Base-by-base conservation (phyloP, 2,888 invertebrate species). In the Stictocephala bisonia region DNA sequence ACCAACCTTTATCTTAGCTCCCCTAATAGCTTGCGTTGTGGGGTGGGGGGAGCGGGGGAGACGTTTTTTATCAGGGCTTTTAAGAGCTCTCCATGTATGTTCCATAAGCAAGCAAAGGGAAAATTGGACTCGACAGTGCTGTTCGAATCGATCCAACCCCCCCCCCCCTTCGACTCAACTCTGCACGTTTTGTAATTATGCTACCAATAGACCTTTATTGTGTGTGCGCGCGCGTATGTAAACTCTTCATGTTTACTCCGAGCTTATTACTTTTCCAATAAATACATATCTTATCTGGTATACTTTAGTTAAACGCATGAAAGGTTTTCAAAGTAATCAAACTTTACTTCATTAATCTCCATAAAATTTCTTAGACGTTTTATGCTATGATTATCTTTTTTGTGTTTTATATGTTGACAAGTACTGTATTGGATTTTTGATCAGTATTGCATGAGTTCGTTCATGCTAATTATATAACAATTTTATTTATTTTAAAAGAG, bases 51-150 rank as follows among this genome's bases (percentile, higher is more conserved):
- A n/a, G n/a, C n/a, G 35, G 20, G 26, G 64, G 64, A 26, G 64
- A 44, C 26, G 64, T 71, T 71, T 71, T 71, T 71, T 71, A 58
- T 71, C 70, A 71, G 58, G 29, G 70, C 70, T 71, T 71, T 71
- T 71, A 71, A 71, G 70, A 71, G 70, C 70, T 71, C 70, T 71
- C 70, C 70, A 71, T 71, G 58, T 58, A 71, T 71, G 70, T 71
- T 58, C 70, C 58, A 71, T 71, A 71, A 58, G 70, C 70, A 71
- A 64, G 64, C 64, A 64, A 64, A 64, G 40, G 64, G 64, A 64
- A 64, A 64, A 64, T 64, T 64, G 64, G 64, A 64, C 44, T 64
- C 64, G 64, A 64, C 64, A 60, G 64, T 27, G 24, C 44, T 22
- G 60, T 44, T 27, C 22, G 64, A 20, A 64, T 64, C 64, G 64